Evolutionary conservation across 2,113 vertebrate species (phyloP).

Genomic region (Epinephelus lanceolatus): DNA sequence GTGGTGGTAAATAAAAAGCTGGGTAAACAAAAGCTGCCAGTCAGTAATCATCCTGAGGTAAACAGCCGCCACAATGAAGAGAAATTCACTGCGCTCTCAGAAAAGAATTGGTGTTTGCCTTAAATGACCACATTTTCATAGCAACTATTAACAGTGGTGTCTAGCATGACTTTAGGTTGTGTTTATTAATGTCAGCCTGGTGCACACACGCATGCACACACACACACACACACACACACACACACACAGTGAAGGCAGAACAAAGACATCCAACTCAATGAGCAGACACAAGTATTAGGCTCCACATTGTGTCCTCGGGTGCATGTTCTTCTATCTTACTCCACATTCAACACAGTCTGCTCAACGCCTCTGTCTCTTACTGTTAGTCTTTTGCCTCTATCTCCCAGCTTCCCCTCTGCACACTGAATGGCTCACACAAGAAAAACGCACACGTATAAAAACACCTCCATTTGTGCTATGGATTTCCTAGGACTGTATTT

Average conservation of each 20-base stretch:
- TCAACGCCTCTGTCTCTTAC: slow-evolving; percentile 6
- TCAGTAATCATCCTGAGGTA: slow-evolving; percentile 35
- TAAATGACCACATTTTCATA: slow-evolving; percentile 6
- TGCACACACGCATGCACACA: background rate
- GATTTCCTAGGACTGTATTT: slow-evolving; percentile 58
- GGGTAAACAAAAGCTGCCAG: slow-evolving; percentile 49
- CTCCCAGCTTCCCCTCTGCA: slow-evolving; percentile 7
- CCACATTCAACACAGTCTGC: background rate
- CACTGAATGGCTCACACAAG: slow-evolving; percentile 29
- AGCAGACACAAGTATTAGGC: slow-evolving; percentile 14
- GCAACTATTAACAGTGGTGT: background rate
- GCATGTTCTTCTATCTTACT: slow-evolving; percentile 18
- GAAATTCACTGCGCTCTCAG: slow-evolving; percentile 3
- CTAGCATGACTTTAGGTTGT: background rate
- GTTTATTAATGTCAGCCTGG: background rate
- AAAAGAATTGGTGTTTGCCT: background rate
- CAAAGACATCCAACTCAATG: slow-evolving; percentile 25
- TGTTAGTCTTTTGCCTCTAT: slow-evolving; percentile 24
- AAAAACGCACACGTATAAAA: slow-evolving; percentile 14
- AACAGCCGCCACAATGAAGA: slow-evolving; percentile 29
- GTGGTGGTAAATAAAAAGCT: slow-evolving; percentile 44
- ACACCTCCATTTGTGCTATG: slow-evolving; percentile 59
- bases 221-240: background rate
- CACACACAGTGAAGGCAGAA: slow-evolving; percentile 24
- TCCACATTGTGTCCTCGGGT: slow-evolving; percentile 11